phyloP scores from a whole-genome alignment of 2,888 invertebrate genomes.

The Metallyticus violacea region DNA sequence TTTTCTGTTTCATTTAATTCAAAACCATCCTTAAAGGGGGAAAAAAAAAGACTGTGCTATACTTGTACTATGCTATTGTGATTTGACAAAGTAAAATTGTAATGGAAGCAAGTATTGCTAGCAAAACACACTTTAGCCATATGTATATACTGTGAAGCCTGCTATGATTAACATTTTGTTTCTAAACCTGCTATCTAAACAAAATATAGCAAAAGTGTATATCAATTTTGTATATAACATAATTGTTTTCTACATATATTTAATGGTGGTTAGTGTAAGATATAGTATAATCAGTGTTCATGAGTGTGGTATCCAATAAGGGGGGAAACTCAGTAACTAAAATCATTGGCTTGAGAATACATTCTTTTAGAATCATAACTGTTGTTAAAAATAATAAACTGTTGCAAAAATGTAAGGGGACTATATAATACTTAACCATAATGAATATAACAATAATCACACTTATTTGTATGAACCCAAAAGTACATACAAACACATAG shows the following conservation, averaged over 20 bases:
- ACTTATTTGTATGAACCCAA: background rate
- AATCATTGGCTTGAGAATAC: background rate
- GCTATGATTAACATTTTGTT: background rate
- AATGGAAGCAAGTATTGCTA: background rate
- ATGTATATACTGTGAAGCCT: background rate
- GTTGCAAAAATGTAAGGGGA: background rate
- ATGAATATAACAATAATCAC: background rate
- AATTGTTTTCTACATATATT: constrained; percentile 11
- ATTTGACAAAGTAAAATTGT: background rate
- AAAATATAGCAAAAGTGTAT: background rate
- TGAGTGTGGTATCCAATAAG: background rate
- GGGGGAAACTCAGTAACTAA: background rate
- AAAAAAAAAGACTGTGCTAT: background rate
- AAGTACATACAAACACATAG: background rate
- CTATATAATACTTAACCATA: background rate
- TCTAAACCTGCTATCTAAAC: background rate
- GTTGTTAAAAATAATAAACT: background rate
- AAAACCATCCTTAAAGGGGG: background rate
- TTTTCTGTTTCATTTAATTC: background rate
- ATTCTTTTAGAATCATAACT: background rate
- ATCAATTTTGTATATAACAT: constrained; percentile 5
- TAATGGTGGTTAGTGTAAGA: constrained; percentile 2
- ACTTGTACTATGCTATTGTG: background rate
- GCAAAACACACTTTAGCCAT: background rate
- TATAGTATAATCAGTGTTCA: background rate